Conservation (phyloP, 2,888 invertebrate species). For the Lomographa bimaculata region DNA sequence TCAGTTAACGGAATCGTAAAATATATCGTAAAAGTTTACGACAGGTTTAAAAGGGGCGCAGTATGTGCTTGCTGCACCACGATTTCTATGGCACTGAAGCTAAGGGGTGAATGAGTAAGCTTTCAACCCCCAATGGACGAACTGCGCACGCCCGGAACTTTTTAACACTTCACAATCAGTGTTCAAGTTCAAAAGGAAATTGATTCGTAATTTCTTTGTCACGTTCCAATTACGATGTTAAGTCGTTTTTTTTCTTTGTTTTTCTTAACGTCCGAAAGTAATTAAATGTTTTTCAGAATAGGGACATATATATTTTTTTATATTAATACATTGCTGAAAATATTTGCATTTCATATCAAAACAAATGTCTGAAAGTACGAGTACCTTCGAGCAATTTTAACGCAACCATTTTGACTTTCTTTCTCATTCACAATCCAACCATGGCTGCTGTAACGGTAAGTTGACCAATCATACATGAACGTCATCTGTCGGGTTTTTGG, state of each 20-base stretch:
- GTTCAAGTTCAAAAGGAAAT: conserved; percentile 22
- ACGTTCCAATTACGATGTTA: not conserved
- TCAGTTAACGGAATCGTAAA: conserved; percentile 11
- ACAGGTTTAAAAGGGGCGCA: conserved; percentile 12
- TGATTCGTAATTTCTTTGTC: conserved; percentile 9
- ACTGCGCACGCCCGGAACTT: conserved; percentile 65
- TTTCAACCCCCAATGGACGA: conserved; percentile 38
- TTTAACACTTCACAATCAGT: conserved; percentile 30
- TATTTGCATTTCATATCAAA: too few species aligned
- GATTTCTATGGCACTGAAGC: conserved; percentile 50
- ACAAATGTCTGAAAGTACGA: too few species aligned
- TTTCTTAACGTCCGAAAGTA: too few species aligned
- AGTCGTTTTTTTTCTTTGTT: not conserved
- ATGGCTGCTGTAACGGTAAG: too few species aligned
- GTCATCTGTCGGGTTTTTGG: too few species aligned
- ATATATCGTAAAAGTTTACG: conserved; percentile 55
- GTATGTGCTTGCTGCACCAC: conserved; percentile 39
- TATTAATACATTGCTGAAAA: too few species aligned
- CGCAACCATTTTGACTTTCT: too few species aligned
- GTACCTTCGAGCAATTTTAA: too few species aligned
- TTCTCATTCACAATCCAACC: too few species aligned
- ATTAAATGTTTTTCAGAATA: too few species aligned
- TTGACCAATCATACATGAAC: too few species aligned
- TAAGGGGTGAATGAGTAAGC: conserved; percentile 56
- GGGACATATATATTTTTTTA: too few species aligned